phyloP scores from a whole-genome alignment of 2,113 vertebrate genomes.

The Sturnus vulgaris region DNA sequence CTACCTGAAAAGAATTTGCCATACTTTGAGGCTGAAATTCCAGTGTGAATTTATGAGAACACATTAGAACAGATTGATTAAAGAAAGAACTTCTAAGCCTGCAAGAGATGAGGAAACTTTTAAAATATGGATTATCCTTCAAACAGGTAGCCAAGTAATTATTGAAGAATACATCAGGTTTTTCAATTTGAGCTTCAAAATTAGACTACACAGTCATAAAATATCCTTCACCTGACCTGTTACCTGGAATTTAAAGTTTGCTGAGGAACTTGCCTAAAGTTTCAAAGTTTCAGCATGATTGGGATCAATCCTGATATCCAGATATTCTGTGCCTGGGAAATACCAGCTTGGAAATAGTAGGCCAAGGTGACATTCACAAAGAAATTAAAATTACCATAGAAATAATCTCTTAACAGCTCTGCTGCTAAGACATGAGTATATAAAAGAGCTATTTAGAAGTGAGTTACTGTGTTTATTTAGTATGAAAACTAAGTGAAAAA shows the following conservation, averaged over 20 bases:
- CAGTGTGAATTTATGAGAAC: conserved; percentile 8
- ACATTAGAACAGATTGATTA: neutral
- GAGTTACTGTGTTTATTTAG: neutral
- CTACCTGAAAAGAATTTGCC: neutral
- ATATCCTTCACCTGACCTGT: neutral
- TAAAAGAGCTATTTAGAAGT: neutral
- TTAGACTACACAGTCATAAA: neutral
- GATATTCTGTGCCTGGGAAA: neutral
- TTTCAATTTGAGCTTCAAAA: neutral
- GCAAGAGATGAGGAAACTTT: conserved; percentile 2
- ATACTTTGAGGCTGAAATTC: neutral
- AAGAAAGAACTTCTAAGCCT: neutral
- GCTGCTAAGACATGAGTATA: neutral
- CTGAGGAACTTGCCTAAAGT: neutral
- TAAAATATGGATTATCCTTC: conserved; percentile 39
- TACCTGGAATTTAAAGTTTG: neutral
- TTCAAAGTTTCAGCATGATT: neutral
- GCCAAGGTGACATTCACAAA: neutral
- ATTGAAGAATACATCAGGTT: conserved; percentile 4
- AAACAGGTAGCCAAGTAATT: conserved; percentile 6
- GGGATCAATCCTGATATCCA: neutral
- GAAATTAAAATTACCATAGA: neutral
- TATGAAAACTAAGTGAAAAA: neutral
- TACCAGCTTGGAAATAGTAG: neutral
- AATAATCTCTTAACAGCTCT: neutral